Evolutionary conservation across 2,888 invertebrate species (phyloP).

Genomic region (Drosophila multiciliata): DNA sequence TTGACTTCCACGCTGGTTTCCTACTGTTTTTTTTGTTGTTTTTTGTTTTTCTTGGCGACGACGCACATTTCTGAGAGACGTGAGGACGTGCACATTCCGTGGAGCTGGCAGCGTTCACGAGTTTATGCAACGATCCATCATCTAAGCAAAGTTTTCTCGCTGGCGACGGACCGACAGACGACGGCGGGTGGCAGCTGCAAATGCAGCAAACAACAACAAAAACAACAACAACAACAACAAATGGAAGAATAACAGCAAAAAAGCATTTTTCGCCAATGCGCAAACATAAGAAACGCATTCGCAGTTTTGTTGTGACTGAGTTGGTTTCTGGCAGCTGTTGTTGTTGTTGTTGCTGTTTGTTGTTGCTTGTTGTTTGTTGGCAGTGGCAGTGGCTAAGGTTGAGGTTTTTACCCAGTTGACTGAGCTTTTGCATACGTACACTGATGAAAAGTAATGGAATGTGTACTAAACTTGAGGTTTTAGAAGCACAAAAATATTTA

Average conservation of each 20-base stretch:
- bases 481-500: neutral
- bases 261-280: constrained; percentile 63
- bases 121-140: constrained; percentile 77
- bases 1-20: neutral
- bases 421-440: constrained; percentile 51
- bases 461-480: neutral
- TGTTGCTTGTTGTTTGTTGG: constrained; percentile 20
- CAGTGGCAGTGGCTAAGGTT: constrained; percentile 29
- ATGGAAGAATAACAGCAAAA: constrained; percentile 53
- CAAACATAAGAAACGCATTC: constrained; percentile 79
- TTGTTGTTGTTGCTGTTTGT: constrained; percentile 1
- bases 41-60: constrained; percentile 1
- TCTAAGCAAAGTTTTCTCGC: constrained; percentile 40
- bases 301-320: constrained; percentile 17
- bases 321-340: constrained; percentile 24
- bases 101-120: constrained; percentile 51
- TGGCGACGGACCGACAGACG: constrained; percentile 5
- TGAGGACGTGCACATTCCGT: constrained; percentile 52
- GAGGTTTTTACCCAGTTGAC: constrained; percentile 20
- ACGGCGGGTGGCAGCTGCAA: constrained; percentile 68
- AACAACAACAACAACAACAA: constrained; percentile 17
- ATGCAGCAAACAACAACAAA: constrained; percentile 35
- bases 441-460: constrained; percentile 3
- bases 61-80: constrained; percentile 57
- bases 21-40: neutral